Percentiles rank a stretch among this genome's conserved stretches.
Conservation (phyloP, 2,888 invertebrate species). For the Parnassius apollo region DNA sequence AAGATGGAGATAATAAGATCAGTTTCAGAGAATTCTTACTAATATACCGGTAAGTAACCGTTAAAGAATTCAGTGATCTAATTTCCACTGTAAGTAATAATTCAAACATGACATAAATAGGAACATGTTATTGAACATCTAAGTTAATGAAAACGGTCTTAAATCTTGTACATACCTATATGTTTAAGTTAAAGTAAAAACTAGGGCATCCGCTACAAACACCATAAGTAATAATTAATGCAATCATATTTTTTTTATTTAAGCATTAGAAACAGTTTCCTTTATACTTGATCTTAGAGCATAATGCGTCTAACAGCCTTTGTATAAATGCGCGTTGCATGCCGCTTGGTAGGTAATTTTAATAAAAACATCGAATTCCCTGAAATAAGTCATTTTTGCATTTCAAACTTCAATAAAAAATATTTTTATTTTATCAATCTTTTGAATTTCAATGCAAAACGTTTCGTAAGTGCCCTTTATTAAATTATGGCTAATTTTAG, state of each 20-base stretch:
- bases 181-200: no score
- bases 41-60: conserved; percentile 81
- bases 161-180: no score
- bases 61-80: not conserved
- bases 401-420: no score
- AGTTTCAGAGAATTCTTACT: conserved; percentile 94
- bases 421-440: no score
- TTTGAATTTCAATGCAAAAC: no score
- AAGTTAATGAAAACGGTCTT: no score
- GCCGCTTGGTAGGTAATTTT: conserved; percentile 2
- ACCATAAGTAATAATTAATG: no score
- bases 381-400: no score
- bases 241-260: conserved; percentile 4
- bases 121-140: not conserved
- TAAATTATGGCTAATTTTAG: no score
- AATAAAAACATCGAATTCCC: no score
- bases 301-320: conserved; percentile 5
- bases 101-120: not conserved
- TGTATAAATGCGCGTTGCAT: conserved; percentile 10
- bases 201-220: no score
- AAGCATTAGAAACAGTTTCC: conserved; percentile 20
- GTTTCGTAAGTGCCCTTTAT: no score
- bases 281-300: conserved; percentile 1
- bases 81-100: not conserved
- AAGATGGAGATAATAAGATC: conserved; percentile 91